phyloP scores from a whole-genome alignment of 2,113 vertebrate genomes.

The Zeus faber region DNA sequence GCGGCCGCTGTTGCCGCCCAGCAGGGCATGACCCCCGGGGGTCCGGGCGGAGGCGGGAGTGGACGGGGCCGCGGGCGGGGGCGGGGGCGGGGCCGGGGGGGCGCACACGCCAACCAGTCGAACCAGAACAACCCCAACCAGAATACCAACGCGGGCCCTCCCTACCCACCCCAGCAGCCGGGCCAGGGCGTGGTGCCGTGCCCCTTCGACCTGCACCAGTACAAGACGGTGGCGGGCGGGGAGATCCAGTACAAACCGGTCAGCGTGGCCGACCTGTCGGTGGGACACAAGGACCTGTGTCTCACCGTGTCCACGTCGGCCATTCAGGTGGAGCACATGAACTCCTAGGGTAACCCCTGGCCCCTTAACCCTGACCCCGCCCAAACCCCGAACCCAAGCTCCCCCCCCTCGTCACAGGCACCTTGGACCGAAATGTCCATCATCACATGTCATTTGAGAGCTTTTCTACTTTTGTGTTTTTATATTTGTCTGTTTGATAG shows the following conservation, averaged over 20 bases:
- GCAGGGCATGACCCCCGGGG: conserved; percentile 68
- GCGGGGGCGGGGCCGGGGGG: conserved; percentile 67
- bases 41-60: conserved; percentile 59
- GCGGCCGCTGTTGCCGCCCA: conserved; percentile 70
- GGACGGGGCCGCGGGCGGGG: conserved; percentile 65
- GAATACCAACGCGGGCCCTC: conserved; percentile 53
- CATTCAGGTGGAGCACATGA: conserved; percentile 81
- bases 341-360: conserved; percentile 55
- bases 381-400: not conserved
- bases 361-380: not conserved
- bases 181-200: conserved; percentile 74
- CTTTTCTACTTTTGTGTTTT: no score
- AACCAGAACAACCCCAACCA: conserved; percentile 71
- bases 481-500: no score
- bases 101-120: conserved; percentile 53
- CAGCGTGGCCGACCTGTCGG: conserved; percentile 72
- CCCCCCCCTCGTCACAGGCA: not conserved
- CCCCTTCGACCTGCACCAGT: conserved; percentile 95
- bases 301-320: conserved; percentile 95
- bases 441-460: no score
- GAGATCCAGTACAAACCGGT: conserved; percentile 81
- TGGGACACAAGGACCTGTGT: conserved; percentile 95
- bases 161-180: conserved; percentile 65
- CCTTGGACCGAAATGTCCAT: no score
- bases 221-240: conserved; percentile 85